phyloP scores from a whole-genome alignment of 2,888 invertebrate genomes.

The Disparrhopalites patrizii region DNA sequence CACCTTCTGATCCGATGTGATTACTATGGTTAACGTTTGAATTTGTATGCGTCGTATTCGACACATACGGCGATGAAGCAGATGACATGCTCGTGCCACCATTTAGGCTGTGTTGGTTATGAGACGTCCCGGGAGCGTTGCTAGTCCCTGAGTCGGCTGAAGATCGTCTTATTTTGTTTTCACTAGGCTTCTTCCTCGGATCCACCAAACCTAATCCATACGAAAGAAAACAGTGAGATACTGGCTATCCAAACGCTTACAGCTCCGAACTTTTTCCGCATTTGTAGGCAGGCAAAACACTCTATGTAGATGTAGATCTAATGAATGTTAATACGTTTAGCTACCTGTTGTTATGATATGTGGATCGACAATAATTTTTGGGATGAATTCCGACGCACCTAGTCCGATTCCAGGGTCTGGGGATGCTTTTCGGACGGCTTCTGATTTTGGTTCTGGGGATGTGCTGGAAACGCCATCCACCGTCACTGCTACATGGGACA shows the following conservation, averaged over 20 bases:
- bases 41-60: constrained; percentile 4
- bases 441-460: constrained; percentile 47
- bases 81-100: constrained; percentile 8
- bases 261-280: too few relatives aligned
- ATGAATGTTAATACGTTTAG: background rate
- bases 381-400: constrained; percentile 23
- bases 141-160: constrained; percentile 47
- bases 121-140: constrained; percentile 12
- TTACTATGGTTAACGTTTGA: constrained; percentile 18
- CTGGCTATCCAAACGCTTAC: too few relatives aligned
- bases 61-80: constrained; percentile 4
- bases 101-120: constrained; percentile 6
- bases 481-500: constrained; percentile 28
- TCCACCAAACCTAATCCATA: constrained; percentile 34
- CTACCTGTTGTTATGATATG: constrained; percentile 35
- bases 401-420: constrained; percentile 46
- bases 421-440: constrained; percentile 48
- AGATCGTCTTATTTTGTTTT: constrained; percentile 44
- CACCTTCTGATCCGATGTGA: constrained; percentile 51
- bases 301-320: background rate
- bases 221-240: too few relatives aligned
- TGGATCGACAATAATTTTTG: constrained; percentile 25
- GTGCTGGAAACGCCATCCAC: constrained; percentile 47
- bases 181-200: constrained; percentile 39
- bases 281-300: background rate